phyloP scores from a whole-genome alignment of 1,140 invertebrate genomes.

The Drosophila saltans region DNA sequence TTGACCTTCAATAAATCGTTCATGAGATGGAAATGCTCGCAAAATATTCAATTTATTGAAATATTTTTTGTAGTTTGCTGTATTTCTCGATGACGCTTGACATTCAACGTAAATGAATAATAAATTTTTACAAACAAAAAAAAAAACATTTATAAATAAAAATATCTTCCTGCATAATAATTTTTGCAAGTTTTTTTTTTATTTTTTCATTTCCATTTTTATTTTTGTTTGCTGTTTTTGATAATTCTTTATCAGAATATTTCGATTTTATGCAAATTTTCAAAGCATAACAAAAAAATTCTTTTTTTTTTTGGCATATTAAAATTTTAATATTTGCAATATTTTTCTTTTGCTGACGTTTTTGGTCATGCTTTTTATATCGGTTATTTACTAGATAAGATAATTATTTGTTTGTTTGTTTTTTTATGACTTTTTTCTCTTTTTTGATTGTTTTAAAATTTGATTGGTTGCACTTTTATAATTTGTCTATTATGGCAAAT shows the following conservation, averaged over 20 bases:
- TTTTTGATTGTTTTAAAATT: constrained; percentile 5
- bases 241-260: constrained; percentile 26
- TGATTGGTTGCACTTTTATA: constrained; percentile 10
- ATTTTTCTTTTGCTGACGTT: constrained; percentile 32
- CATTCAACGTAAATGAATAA: constrained; percentile 17
- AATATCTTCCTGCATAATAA: constrained; percentile 39
- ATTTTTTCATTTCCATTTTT: not conserved
- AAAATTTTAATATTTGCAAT: constrained; percentile 37
- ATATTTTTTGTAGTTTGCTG: not conserved
- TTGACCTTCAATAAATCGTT: constrained; percentile 12
- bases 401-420: not conserved
- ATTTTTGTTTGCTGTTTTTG: not conserved
- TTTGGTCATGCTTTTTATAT: constrained; percentile 34
- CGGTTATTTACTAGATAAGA: constrained; percentile 14
- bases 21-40: constrained; percentile 2
- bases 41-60: constrained; percentile 8
- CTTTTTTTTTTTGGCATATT: constrained; percentile 33
- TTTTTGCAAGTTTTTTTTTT: not conserved
- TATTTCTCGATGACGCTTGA: constrained; percentile 16
- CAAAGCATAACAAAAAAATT: constrained; percentile 49
- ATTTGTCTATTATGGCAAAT: constrained; percentile 15
- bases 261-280: constrained; percentile 39
- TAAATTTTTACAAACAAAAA: not conserved
- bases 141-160: constrained; percentile 2
- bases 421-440: not conserved